A percentile compares a stretch with the other conserved stretches of the same genome.
phyloP scores from a whole-genome alignment of 2,888 invertebrate species.

The Drosophila putrida region DNA sequence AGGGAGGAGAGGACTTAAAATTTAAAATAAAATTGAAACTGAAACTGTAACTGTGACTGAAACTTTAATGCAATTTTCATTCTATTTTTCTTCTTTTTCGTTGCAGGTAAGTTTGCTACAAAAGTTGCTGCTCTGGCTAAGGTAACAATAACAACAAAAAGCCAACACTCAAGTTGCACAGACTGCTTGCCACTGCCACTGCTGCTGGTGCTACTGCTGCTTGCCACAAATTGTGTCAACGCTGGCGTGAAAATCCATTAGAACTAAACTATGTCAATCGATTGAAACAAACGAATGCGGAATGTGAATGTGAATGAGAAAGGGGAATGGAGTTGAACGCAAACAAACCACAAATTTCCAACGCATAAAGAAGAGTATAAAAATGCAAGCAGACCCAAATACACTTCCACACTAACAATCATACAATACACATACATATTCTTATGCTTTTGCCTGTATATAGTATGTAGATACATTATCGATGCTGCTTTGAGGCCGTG shows the following conservation, averaged over 20 bases:
- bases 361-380: conserved; percentile 52
- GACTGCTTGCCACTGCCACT: conserved; percentile 32
- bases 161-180: conserved; percentile 49
- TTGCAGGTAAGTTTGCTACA: conserved; percentile 68
- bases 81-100: conserved; percentile 30
- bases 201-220: conserved; percentile 8
- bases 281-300: conserved; percentile 67
- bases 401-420: not conserved
- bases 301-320: conserved; percentile 41
- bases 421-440: not conserved
- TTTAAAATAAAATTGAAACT: conserved; percentile 25
- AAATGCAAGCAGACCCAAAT: conserved; percentile 28
- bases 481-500: conserved; percentile 19
- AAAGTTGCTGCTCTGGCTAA: conserved; percentile 31
- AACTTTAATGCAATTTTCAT: conserved; percentile 71
- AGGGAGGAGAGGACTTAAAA: conserved; percentile 19
- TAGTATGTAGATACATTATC: conserved; percentile 52
- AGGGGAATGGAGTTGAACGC: conserved; percentile 22
- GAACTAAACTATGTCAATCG: conserved; percentile 80
- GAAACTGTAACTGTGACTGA: conserved; percentile 41
- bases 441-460: conserved; percentile 8
- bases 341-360: conserved; percentile 41
- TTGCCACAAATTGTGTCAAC: conserved; percentile 72
- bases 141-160: conserved; percentile 42
- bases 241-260: conserved; percentile 80